Conservation (phyloP, 2,113 vertebrate genomes). For the Prunella fulvescens region DNA sequence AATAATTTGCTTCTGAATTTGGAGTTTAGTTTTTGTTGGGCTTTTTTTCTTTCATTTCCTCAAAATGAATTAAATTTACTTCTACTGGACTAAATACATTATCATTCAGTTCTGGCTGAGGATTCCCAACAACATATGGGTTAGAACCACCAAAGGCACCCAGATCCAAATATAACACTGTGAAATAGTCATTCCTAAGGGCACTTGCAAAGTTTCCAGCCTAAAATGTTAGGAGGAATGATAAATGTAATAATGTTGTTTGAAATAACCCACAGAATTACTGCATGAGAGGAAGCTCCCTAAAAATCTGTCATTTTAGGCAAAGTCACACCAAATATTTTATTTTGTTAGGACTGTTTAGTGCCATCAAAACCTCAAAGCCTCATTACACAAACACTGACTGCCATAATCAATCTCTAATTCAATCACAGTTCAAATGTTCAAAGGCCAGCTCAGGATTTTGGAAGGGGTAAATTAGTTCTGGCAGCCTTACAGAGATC, state of each 20-base stretch:
- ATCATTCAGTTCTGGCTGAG: not conserved
- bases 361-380: not conserved
- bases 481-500: not conserved
- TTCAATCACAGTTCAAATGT: not conserved
- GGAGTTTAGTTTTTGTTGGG: not conserved
- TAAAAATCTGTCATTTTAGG: not conserved
- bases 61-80: not conserved
- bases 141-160: not conserved
- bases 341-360: not conserved
- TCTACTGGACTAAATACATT: not conserved
- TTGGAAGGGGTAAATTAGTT: conserved; percentile 8
- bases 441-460: conserved; percentile 21
- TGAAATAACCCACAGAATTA: not conserved
- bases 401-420: conserved; percentile 5
- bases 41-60: not conserved
- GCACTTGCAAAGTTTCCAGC: not conserved
- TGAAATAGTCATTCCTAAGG: not conserved
- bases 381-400: not conserved
- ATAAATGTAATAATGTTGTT: not conserved
- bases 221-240: not conserved
- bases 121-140: not conserved
- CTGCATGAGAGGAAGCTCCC: not conserved
- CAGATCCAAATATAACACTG: not conserved
- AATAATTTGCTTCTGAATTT: not conserved
- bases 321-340: not conserved